Evolutionary conservation across 2,797 vertebrate genomes (phyloP).

Genomic region (Crocidura indochinensis): DNA sequence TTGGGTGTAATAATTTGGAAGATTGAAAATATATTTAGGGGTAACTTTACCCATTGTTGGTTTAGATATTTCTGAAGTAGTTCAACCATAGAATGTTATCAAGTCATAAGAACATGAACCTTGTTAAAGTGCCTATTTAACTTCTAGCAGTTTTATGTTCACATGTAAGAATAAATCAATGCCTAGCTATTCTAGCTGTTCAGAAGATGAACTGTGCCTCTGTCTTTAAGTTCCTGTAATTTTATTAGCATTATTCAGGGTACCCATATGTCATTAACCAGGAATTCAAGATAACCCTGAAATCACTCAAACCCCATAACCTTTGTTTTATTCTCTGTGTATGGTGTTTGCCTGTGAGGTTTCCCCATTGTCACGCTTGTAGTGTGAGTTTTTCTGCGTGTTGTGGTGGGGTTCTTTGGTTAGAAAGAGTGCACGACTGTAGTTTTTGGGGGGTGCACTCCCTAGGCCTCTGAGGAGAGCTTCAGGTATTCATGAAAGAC

Average conservation of each 20-base stretch:
- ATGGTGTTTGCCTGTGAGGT: no score
- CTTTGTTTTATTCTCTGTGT: no score
- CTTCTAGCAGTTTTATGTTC: not conserved
- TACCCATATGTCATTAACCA: constrained; percentile 39
- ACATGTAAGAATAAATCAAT: not conserved
- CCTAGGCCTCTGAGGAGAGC: no score
- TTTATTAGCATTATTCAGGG: constrained; percentile 1
- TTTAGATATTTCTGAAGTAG: constrained; percentile 41
- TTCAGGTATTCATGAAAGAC: no score
- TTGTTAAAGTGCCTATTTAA: not conserved
- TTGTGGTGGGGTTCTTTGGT: no score
- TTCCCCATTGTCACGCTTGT: no score
- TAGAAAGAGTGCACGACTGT: no score
- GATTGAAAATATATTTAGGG: constrained; percentile 13
- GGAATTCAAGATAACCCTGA: constrained; percentile 52
- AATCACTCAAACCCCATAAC: not conserved
- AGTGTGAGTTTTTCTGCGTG: no score
- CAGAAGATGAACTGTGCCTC: not conserved
- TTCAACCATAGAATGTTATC: constrained; percentile 28
- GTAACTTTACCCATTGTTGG: constrained; percentile 20
- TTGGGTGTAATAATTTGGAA: not conserved
- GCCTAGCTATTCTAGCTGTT: constrained; percentile 9
- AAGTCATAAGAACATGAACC: not conserved
- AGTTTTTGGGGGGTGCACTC: no score
- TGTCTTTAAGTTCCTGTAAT: constrained; percentile 38